Percentiles rank a stretch among this genome's conserved stretches.
These are phyloP conservation scores for Standfussiana lucernea DNA, from an alignment of 2,888 invertebrate genomes.

Conservation along the genomic window DNA sequence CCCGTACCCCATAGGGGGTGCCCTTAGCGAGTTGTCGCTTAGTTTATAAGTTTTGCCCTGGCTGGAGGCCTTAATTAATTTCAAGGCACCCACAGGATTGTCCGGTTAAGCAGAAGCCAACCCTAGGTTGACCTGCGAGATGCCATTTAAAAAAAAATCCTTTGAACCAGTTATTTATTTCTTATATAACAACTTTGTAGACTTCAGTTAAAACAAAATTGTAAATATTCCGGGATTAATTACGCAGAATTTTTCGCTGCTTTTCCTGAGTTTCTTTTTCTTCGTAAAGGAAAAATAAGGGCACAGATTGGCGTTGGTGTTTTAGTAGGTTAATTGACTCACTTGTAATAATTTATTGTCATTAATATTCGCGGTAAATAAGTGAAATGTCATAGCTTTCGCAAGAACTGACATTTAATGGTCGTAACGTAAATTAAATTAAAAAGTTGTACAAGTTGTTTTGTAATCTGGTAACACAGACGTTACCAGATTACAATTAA, in stretches of 20 bases:
- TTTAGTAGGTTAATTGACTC: slow-evolving; percentile 59
- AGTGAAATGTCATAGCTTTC: slow-evolving; percentile 55
- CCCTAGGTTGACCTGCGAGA: no score
- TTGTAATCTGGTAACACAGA: no score
- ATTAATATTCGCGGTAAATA: slow-evolving; percentile 45
- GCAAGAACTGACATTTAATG: slow-evolving; percentile 57
- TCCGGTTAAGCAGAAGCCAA: no score
- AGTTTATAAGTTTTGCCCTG: no score
- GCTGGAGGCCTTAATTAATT: no score
- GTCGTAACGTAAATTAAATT: slow-evolving; percentile 19
- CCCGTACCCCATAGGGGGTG: no score
- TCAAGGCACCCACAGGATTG: no score
- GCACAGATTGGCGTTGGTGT: not conserved
- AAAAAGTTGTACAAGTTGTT: slow-evolving; percentile 27
- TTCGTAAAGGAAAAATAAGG: slow-evolving; percentile 26
- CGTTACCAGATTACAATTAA: not conserved
- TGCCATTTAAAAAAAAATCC: no score
- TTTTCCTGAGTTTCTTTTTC: not conserved
- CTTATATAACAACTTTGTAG: not conserved
- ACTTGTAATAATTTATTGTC: slow-evolving; percentile 44
- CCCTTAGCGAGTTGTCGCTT: no score
- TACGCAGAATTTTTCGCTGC: not conserved
- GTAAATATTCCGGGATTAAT: not conserved
- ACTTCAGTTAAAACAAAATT: not conserved
- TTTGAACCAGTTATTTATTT: slow-evolving; percentile 8